These are phyloP conservation scores for Pemphredon lugubris DNA, from an alignment of 2,888 invertebrate species.

Conservation along the genomic window DNA sequence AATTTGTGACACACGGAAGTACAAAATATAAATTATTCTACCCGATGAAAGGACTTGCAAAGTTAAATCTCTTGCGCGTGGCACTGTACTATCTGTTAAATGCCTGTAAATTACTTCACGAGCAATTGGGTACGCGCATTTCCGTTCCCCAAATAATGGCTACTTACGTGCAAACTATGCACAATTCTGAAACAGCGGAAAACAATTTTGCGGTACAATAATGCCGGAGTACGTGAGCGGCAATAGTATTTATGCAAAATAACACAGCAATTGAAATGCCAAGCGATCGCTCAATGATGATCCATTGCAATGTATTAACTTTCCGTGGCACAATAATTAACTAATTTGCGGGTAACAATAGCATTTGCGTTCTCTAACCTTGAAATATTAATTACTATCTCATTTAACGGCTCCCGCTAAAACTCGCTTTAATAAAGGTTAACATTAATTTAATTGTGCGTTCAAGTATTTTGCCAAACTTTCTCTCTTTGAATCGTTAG, in stretches of 20 bases:
- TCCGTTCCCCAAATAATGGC: not conserved
- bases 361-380: not conserved
- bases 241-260: too few species aligned
- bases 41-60: too few species aligned
- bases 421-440: too few species aligned
- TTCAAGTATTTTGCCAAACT: too few species aligned
- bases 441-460: too few species aligned
- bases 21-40: not conserved
- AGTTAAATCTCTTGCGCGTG: too few species aligned
- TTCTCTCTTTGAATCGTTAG: too few species aligned
- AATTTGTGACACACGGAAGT: not conserved
- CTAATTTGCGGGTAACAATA: not conserved
- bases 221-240: constrained; percentile 13
- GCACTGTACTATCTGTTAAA: not conserved
- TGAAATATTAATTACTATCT: not conserved
- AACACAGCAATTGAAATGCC: constrained; percentile 12
- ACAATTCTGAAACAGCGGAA: not conserved
- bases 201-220: constrained; percentile 29
- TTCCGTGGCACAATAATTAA: constrained; percentile 12
- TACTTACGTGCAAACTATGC: not conserved
- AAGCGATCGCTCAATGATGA: constrained; percentile 38
- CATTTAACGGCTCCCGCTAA: too few species aligned
- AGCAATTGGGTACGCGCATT: not conserved
- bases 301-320: constrained; percentile 12
- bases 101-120: not conserved